Base-by-base conservation (phyloP, 2,888 invertebrate genomes). In the Eulithis testata region DNA sequence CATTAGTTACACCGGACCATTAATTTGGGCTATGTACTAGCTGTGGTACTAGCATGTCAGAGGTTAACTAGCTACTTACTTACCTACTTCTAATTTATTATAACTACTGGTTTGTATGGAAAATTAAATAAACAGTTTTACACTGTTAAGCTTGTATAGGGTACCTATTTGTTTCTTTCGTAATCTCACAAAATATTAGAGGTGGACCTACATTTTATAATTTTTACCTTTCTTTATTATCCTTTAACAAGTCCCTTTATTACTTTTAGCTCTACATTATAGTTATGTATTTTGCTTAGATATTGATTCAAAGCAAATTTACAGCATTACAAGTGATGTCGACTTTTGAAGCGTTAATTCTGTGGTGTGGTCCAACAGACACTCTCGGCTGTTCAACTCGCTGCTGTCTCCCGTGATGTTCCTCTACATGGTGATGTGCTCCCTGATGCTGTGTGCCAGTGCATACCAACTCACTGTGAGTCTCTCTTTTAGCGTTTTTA, bases 361-460 rank as follows among this genome's bases (percentile, higher is more conserved):
- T 40, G 7, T 40, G 21, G 12, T 53, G 21, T 73, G 70, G 79
- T 80, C 59, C 2, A 40, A 12, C 81, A 91, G 91, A 66, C 76
- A 91, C 75, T 84, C 86, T 12, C 85, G 82, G 71, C 72, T 89
- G 59, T 90, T 91, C 70, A 86, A 91, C 75, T 88, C 89, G 0
- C 68, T 91, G 66, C 73, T 90, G 7, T 91, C 92, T 1, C 92
- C 91, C 0, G 87, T 91, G 5, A 90, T 92, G 90, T 91, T 91
- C 69, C 70, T 91, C 14, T 92, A 92, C 74, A 78, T 91, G 49
- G 79, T 90, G 2, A 86, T 91, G 78, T 89, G 89, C 68, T 87
- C 90, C 0, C 65, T 90, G 43, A 82, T 88, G 87, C 80, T 92
- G 12, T 91, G 91, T 71, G 86, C 89, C 2, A 90, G 89, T 71